These are phyloP conservation scores for Umimayanthus chanpuru DNA, from an alignment of 92 coral and sea anemone genomes.

Conservation along the genomic window DNA sequence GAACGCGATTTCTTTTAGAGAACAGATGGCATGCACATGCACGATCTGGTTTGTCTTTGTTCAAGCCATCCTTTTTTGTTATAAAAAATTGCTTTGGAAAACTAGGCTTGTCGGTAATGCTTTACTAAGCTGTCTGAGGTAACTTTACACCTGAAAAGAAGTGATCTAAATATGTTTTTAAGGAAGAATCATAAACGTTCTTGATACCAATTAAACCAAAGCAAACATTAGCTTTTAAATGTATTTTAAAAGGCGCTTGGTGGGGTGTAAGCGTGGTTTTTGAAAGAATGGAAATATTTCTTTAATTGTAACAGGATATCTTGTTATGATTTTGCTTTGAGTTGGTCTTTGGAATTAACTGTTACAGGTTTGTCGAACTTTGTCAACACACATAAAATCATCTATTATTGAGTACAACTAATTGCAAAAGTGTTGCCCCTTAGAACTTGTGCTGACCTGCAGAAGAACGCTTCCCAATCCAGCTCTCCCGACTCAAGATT, in stretches of 20 bases:
- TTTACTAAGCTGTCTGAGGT: background rate
- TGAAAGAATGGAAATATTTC: slow-evolving; percentile 13
- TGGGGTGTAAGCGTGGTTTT: background rate
- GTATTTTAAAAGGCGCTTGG: background rate
- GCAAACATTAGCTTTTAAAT: background rate
- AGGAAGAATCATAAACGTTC: background rate
- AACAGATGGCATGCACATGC: slow-evolving; percentile 40
- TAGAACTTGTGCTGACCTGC: background rate
- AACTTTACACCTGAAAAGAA: background rate
- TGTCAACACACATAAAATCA: slow-evolving; percentile 11
- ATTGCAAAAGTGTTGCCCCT: slow-evolving; percentile 5
- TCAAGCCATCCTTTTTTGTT: background rate
- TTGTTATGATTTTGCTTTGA: slow-evolving; percentile 62
- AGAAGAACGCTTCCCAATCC: background rate
- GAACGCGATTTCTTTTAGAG: background rate
- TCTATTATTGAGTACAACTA: slow-evolving; percentile 20
- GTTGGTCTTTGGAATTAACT: slow-evolving; percentile 63
- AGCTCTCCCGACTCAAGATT: background rate
- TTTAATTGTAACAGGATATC: slow-evolving; percentile 53
- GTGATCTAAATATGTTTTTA: background rate
- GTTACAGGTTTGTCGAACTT: slow-evolving; percentile 5
- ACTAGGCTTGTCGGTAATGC: background rate
- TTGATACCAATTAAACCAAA: background rate
- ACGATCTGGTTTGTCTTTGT: background rate
- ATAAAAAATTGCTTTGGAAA: background rate